Base-by-base conservation (phyloP, 2,888 invertebrate species). In the Heteromyza rotundicornis region DNA sequence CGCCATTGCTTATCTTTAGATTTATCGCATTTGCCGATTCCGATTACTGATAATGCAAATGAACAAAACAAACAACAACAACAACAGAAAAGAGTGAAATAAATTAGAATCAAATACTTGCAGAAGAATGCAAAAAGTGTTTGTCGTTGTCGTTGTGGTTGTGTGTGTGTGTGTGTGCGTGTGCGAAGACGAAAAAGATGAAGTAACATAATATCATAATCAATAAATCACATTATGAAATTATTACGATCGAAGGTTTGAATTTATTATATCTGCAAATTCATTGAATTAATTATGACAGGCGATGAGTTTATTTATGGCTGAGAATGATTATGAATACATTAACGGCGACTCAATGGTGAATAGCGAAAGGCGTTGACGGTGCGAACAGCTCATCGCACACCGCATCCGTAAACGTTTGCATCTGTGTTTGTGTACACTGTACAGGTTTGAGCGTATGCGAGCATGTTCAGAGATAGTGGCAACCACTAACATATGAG, bases 201-300 rank as follows among this genome's bases (percentile, higher is more conserved):
- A 40, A 40, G 40, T n/a, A 40, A 40, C 40, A 40, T n/a, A 40
- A 40, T 40, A 40, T 55, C 32, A 20, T 22, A 52, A 52, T 52
- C 47, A 57, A 35, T 57, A 53, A 62, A 57, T 56, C 49, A 22
- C 53, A 49, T 57, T 62, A 52, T 52, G n/a, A 44, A 62, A 57
- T 19, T 27, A 57, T 51, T 50, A 24, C 17, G 44, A 49, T 27
- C 27, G 51, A 35, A 20, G 60, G 40, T 51, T 54, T 24, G 60
- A 57, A 64, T 64, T 60, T 64, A 57, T 55, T 57, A 40, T 59
- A 35, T 44, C 60, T 57, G 49, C 49, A 68, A 56, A 68, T 70
- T 68, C 64, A 76, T 76, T 72, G 72, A 76, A 73, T 75, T 74
- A 76, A 75, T 75, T 73, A 73, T 75, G 73, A 73, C 75, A 75